Conservation (phyloP, 2,888 invertebrate genomes). For the Tenthredo distinguenda region DNA sequence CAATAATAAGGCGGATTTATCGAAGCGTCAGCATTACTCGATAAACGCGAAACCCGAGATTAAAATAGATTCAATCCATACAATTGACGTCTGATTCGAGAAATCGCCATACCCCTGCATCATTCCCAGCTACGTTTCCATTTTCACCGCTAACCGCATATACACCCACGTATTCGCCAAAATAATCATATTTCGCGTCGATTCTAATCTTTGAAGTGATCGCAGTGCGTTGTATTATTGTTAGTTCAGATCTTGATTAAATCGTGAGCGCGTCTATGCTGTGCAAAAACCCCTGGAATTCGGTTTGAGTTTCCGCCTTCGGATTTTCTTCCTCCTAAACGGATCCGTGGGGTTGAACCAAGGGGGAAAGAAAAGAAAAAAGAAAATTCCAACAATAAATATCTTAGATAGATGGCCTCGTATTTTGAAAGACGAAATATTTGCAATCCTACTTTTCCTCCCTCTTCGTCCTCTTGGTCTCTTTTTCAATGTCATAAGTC, state of each 20-base stretch:
- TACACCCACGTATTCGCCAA: background rate
- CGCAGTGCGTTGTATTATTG: background rate
- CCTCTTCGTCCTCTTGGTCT: background rate
- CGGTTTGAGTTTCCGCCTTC: background rate
- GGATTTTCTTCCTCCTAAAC: background rate
- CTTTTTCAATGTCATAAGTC: conserved; percentile 40
- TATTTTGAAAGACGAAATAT: conserved; percentile 40
- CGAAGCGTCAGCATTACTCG: conserved; percentile 39
- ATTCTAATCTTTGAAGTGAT: background rate
- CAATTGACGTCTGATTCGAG: background rate
- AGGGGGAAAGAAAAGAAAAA: background rate
- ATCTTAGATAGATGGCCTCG: conserved; percentile 28
- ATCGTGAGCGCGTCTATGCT: background rate
- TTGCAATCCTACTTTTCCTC: conserved; percentile 10
- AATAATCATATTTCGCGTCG: background rate
- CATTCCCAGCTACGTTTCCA: background rate
- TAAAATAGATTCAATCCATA: conserved; percentile 45
- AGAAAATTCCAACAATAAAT: conserved; percentile 35
- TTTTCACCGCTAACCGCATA: background rate
- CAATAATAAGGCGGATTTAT: conserved; percentile 44
- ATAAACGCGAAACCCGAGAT: conserved; percentile 22
- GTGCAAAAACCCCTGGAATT: background rate
- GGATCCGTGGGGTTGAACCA: background rate
- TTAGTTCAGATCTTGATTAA: conserved; percentile 7
- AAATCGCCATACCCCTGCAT: background rate